A percentile compares a stretch with the other conserved stretches of the same genome.
Evolutionary conservation across 1,140 invertebrate genomes (phyloP).

Genomic region (Manduca sexta): DNA sequence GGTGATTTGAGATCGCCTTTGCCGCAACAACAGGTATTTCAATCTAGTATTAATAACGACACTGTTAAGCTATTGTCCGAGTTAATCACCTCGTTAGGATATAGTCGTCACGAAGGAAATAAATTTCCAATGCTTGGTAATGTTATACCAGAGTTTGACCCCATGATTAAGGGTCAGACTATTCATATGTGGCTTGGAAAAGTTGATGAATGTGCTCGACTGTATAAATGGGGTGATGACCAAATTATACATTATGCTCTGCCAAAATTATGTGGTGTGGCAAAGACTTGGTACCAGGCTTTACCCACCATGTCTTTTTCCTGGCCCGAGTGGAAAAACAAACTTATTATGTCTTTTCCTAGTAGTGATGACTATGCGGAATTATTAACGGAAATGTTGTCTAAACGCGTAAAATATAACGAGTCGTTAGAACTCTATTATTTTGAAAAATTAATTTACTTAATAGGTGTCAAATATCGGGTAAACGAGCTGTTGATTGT

Average conservation of each 20-base stretch:
- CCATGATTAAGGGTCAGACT: slow-evolving; percentile 17
- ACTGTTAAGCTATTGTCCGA: too few relatives aligned
- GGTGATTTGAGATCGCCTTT: too few relatives aligned
- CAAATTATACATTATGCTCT: slow-evolving; percentile 19
- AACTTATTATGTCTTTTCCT: slow-evolving; percentile 14
- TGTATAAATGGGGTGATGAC: slow-evolving; percentile 16
- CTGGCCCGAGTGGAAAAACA: slow-evolving; percentile 19
- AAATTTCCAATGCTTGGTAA: slow-evolving; percentile 22
- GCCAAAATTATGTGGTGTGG: slow-evolving; percentile 7
- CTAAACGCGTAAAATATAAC: slow-evolving; percentile 14
- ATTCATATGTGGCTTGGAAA: slow-evolving; percentile 20
- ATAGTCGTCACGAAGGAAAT: slow-evolving; percentile 12
- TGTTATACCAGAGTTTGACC: slow-evolving; percentile 30
- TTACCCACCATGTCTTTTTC: slow-evolving; percentile 15
- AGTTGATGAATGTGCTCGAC: slow-evolving; percentile 15
- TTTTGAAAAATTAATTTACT: slow-evolving; percentile 26
- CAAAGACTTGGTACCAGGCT: slow-evolving; percentile 16
- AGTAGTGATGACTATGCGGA: slow-evolving; percentile 15
- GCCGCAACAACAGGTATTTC: too few relatives aligned
- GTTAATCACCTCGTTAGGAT: slow-evolving; percentile 10
- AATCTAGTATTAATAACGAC: too few relatives aligned
- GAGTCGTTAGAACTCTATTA: slow-evolving; percentile 29
- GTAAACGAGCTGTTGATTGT: slow-evolving; percentile 23
- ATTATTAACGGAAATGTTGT: slow-evolving; percentile 18
- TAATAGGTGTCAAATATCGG: slow-evolving; percentile 7